phyloP scores from a whole-genome alignment of 2,888 invertebrate genomes.

The Limenitis camilla region DNA sequence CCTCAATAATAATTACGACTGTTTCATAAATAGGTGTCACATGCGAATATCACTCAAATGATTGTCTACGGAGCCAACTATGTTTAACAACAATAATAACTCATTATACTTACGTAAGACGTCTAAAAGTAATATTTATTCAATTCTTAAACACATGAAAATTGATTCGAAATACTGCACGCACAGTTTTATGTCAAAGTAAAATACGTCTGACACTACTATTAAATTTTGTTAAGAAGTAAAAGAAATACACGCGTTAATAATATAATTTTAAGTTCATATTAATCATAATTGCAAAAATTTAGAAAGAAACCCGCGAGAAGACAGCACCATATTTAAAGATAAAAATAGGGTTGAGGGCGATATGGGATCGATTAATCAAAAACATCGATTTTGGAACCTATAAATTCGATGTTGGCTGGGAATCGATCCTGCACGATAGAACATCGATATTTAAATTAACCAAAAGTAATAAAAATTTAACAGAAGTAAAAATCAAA shows the following conservation, averaged over 20 bases:
- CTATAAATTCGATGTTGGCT: slow-evolving; percentile 40
- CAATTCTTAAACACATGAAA: slow-evolving; percentile 50
- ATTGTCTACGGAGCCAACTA: slow-evolving; percentile 16
- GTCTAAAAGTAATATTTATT: slow-evolving; percentile 59
- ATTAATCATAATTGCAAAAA: slow-evolving; percentile 47
- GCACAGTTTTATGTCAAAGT: slow-evolving; percentile 32
- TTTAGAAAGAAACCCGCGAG: slow-evolving; percentile 62
- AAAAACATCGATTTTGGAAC: slow-evolving; percentile 62
- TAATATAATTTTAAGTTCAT: slow-evolving; percentile 45
- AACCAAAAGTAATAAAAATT: too few relatives aligned
- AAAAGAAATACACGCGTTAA: slow-evolving; percentile 31
- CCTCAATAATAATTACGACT: slow-evolving; percentile 19
- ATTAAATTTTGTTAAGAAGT: slow-evolving; percentile 36
- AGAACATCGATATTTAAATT: too few relatives aligned
- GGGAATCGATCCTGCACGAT: too few relatives aligned
- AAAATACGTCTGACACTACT: slow-evolving; percentile 29
- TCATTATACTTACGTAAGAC: slow-evolving; percentile 65
- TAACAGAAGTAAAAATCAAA: too few relatives aligned
- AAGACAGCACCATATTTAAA: slow-evolving; percentile 69
- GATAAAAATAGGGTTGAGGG: slow-evolving; percentile 50
- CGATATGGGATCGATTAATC: slow-evolving; percentile 54
- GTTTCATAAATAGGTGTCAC: slow-evolving; percentile 18
- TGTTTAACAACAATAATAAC: slow-evolving; percentile 52
- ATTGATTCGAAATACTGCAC: slow-evolving; percentile 43
- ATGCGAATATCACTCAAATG: slow-evolving; percentile 13